Evolutionary conservation across 2,797 vertebrate genomes (phyloP), one percentile per base, ranked within the genome.

Genomic region (Champsocephalus esox): DNA sequence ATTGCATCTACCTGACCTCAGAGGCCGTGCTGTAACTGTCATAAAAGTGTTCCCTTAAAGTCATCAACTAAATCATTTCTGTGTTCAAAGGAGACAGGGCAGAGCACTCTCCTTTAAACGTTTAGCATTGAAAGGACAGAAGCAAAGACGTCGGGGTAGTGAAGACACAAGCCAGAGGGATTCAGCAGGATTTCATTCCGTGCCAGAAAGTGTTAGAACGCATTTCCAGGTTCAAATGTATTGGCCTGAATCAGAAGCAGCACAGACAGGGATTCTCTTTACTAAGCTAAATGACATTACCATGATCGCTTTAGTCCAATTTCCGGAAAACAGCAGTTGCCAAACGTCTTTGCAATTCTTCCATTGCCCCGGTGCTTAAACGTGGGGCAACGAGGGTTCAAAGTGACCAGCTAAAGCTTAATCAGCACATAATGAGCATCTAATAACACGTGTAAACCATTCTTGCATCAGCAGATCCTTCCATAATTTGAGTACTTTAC

Each of bases 1-100:
- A 45, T 60, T 49, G n/a, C 34, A n/a, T 68, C 57, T 77, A 63
- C 66, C 78, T 77, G 86, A 88, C 83, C 81, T 64, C 60, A 49
- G 24, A 49, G 71, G 77, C 75, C 48, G 0, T 3, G 38, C 41
- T 78, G 43, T 45, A 72, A n/a, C 59, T 51, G 24, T 76, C 59
- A 75, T 62, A 66, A 65, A 66, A 77, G 12, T 9, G 51, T 78
- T 45, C n/a, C 5, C 52, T 58, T 51, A 52, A 67, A 80, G 45
- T 34, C 48, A 60, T 58, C 3, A 59, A 55, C 10, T 6, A 6
- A 59, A 44, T 63, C 24, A 43, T 64, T 59, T 49, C 67, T n/a
- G 16, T 38, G 32, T 64, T 73, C 67, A 73, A 77, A 74, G 9
- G 38, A 60, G 51, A 54, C 32, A 0, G 46, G 61, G 13, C 6